Percentiles rank a stretch among this genome's conserved stretches.
Conservation (phyloP, 2,113 vertebrate species). For the Phalacrocorax brasilianus region DNA sequence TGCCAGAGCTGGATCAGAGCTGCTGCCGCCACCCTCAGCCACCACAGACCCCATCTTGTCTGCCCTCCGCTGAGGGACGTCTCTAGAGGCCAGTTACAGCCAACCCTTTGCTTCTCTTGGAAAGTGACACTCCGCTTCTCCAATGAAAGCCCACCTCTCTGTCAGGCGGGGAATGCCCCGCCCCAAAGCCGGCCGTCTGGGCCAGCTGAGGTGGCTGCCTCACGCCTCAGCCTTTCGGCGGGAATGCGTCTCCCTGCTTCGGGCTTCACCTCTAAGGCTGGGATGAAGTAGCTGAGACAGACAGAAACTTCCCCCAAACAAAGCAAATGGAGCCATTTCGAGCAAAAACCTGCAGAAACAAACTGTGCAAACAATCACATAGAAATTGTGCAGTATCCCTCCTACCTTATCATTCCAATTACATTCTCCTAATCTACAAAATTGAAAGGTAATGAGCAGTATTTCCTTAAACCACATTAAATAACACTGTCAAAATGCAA, state of each 20-base stretch:
- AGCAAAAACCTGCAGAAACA: constrained; percentile 4
- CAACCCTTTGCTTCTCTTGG: not conserved
- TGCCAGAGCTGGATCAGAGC: not conserved
- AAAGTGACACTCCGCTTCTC: not conserved
- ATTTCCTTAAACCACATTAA: constrained; percentile 83
- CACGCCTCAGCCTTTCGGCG: accelerated
- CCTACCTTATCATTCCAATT: constrained; percentile 76
- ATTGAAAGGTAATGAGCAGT: constrained; percentile 81
- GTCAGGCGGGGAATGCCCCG: accelerated
- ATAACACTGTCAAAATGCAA: constrained; percentile 84
- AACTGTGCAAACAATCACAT: constrained; percentile 27
- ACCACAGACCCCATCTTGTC: not conserved
- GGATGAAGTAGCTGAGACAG: not conserved
- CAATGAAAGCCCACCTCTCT: not conserved
- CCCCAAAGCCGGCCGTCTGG: accelerated
- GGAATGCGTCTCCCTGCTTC: accelerated
- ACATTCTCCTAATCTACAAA: constrained; percentile 76
- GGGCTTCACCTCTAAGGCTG: not conserved
- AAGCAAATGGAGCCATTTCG: not conserved
- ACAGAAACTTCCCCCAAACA: not conserved
- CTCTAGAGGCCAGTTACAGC: accelerated
- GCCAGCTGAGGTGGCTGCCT: accelerated
- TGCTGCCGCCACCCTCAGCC: accelerated
- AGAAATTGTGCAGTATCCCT: constrained; percentile 59
- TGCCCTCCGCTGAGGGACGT: accelerated